A percentile compares a stretch with the other conserved stretches of the same genome.
These are phyloP conservation scores for Muscicapa striata DNA, from an alignment of 2,797 vertebrate genomes.

Conservation along the genomic window DNA sequence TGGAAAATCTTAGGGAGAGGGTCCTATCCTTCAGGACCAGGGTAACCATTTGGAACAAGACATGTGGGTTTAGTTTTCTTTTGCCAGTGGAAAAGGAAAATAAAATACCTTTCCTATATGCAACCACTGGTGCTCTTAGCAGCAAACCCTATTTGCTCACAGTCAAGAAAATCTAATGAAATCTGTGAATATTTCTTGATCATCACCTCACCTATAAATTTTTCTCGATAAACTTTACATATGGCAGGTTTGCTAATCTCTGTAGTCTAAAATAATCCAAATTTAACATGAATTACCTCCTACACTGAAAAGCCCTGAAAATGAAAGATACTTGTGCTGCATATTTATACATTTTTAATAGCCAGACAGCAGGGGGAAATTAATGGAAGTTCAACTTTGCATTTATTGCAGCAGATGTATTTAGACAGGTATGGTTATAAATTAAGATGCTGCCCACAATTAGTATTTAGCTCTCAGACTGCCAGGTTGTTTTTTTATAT, in stretches of 20 bases:
- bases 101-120: background rate
- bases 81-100: background rate
- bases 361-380: constrained; percentile 46
- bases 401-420: constrained; percentile 39
- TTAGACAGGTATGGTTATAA: constrained; percentile 31
- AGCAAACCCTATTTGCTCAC: background rate
- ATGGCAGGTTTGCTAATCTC: background rate
- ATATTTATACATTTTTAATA: constrained; percentile 14
- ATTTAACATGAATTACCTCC: background rate
- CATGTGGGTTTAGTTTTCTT: background rate
- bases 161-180: background rate
- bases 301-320: background rate
- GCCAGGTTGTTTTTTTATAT: background rate
- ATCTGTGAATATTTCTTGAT: background rate
- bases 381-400: constrained; percentile 4
- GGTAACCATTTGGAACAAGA: background rate
- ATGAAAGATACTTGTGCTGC: background rate
- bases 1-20: background rate
- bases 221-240: background rate
- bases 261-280: background rate
- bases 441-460: constrained; percentile 35
- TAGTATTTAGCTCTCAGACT: background rate
- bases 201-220: background rate
- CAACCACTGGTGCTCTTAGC: background rate
- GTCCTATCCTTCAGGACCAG: background rate